Conservation (phyloP, 2,888 invertebrate genomes). For the Heliconius ethilla region DNA sequence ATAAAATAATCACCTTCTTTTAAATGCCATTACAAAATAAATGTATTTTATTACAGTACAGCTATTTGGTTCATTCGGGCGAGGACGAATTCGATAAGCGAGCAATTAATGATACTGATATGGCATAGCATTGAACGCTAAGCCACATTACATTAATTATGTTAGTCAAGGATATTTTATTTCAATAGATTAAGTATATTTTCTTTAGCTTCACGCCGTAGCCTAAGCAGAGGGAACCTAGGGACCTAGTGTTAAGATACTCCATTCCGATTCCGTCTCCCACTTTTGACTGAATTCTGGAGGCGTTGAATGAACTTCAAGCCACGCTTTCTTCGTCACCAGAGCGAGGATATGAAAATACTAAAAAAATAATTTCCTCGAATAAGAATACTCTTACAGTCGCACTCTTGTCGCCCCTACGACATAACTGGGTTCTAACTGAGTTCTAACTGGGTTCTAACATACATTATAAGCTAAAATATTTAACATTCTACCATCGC, state of each 20-base stretch:
- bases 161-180: neutral
- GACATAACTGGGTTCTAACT: no score
- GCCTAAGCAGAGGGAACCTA: no score
- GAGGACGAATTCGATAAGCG: constrained; percentile 19
- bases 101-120: constrained; percentile 14
- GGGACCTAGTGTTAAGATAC: no score
- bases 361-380: neutral
- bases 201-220: neutral
- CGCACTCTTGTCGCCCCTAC: neutral
- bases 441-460: no score
- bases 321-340: neutral
- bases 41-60: neutral
- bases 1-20: no score
- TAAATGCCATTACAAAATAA: neutral
- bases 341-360: neutral
- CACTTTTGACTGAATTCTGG: no score
- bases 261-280: no score
- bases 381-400: neutral
- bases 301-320: no score
- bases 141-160: constrained; percentile 11
- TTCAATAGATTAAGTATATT: neutral
- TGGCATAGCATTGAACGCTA: constrained; percentile 20
- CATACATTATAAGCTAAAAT: neutral
- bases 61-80: constrained; percentile 14
- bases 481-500: neutral